A percentile compares a stretch with the other conserved stretches of the same genome.
phyloP scores from a whole-genome alignment of 2,888 invertebrate species.

The Zele albiditarsus region DNA sequence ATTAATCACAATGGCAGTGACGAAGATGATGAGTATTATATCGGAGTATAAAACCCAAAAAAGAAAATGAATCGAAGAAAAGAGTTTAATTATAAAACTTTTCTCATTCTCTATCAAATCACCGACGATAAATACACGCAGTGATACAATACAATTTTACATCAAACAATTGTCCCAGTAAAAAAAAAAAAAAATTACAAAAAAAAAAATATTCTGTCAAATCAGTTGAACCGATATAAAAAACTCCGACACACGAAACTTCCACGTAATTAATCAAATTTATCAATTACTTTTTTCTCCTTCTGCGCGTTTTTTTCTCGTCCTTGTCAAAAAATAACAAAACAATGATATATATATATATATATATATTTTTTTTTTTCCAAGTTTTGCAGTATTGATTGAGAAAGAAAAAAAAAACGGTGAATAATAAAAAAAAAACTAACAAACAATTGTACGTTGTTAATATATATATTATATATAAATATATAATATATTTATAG shows the following conservation, averaged over 20 bases:
- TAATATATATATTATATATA: not conserved
- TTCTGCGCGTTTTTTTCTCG: not conserved
- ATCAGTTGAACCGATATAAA: not conserved
- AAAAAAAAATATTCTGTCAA: not conserved
- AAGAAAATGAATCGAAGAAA: not conserved
- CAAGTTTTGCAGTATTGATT: not conserved
- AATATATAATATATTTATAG: slow-evolving; percentile 6
- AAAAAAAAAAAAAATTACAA: too few species aligned
- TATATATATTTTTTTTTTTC: slow-evolving; percentile 1
- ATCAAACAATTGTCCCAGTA: slow-evolving; percentile 4
- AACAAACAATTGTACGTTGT: not conserved
- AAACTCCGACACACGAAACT: slow-evolving; percentile 5
- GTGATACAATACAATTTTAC: not conserved
- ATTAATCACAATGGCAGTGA: not conserved
- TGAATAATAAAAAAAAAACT: too few species aligned
- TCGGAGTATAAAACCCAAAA: not conserved
- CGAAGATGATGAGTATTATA: not conserved
- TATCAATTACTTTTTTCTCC: not conserved
- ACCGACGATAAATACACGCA: not conserved
- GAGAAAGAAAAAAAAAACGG: not conserved
- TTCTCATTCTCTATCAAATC: not conserved
- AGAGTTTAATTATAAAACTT: not conserved
- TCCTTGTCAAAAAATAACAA: not conserved
- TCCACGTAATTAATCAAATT: not conserved
- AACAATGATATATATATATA: too few species aligned